Evolutionary conservation across 2,797 vertebrate genomes (phyloP).

Genomic region (Peromyscus nudipes): DNA sequence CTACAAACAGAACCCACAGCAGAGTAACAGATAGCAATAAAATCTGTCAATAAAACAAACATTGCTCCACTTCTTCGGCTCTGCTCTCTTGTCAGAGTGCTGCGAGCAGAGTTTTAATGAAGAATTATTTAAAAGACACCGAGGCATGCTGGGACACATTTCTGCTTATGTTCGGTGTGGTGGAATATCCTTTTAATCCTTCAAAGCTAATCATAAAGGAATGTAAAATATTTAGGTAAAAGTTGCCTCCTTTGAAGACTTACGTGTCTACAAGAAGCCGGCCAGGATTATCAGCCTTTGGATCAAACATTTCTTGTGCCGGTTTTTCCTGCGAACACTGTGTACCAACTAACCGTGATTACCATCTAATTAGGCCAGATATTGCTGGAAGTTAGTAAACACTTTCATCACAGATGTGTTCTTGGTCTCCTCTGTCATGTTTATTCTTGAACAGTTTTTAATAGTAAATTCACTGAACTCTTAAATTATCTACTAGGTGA

Average conservation of each 20-base stretch:
- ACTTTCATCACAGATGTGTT: conserved; percentile 56
- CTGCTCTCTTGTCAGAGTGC: conserved; percentile 63
- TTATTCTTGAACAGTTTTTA: conserved; percentile 62
- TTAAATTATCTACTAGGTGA: conserved; percentile 45
- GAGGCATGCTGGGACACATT: conserved; percentile 32
- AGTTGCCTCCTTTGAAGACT: conserved; percentile 60
- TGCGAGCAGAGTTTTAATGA: conserved; percentile 74
- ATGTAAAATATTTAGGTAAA: conserved; percentile 62
- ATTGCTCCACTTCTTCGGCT: conserved; percentile 68
- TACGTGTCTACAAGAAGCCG: neutral
- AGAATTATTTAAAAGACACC: conserved; percentile 73
- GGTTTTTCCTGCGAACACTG: conserved; percentile 47
- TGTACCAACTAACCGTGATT: conserved; percentile 50
- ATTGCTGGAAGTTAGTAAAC: conserved; percentile 67
- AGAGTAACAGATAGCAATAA: conserved; percentile 83
- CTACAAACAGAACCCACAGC: conserved; percentile 79
- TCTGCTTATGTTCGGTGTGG: conserved; percentile 15
- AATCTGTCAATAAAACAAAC: conserved; percentile 86
- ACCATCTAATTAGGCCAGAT: conserved; percentile 74
- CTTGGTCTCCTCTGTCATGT: conserved; percentile 47
- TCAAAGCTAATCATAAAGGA: conserved; percentile 69
- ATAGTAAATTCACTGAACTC: conserved; percentile 50
- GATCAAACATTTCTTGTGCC: conserved; percentile 49
- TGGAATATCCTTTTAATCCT: conserved; percentile 46
- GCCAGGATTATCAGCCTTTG: conserved; percentile 25